Base-by-base conservation (phyloP, 2,888 invertebrate species). In the Eristalis pertinax region DNA sequence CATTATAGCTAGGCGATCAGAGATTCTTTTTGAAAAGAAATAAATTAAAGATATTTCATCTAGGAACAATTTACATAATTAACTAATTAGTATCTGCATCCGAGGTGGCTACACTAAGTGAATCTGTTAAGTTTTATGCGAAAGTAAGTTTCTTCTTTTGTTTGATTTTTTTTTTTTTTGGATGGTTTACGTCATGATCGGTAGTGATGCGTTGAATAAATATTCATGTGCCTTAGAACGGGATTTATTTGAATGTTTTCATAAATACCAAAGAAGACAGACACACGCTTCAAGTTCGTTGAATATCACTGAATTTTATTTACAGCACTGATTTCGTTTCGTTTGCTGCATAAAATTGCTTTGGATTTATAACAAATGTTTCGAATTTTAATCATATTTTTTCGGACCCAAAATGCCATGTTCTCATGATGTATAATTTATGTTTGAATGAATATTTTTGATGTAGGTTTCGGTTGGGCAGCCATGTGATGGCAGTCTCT, bases 41-140 rank as follows among this genome's bases (percentile, higher is more conserved):
- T 41, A 68, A 63, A 63, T 67, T n/a, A 58, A 11, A 78, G 15
- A 58, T 35, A 79, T 75, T 65, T 79, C 38, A 62, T 72, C 38
- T 82, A 41, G 32, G 56, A 62, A 56, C 11, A 50, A 86, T 86
- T 79, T 43, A 72, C 86, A 87, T 87, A 87, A 87, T 79, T 72
- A 87, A 79, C 70, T 87, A 87, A 87, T 83, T 87, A 83, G 83
- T 75, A 72, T 62, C 67, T 75, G 67, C 62, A 43, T 83, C 75
- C 50, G 38, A 78, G 74, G 60, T 72, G 82, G 73, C 70, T 86
- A 75, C 75, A 75, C 68, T 75, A 75, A 50, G 77, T 81, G 74
- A 60, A 67, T 50, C 26, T 38, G 22, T 24, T 24, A 43, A 60
- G 24, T 11, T 73, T 81, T 81, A 63, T 76, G 65, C 64, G 41